Base-by-base conservation (phyloP, 1,140 invertebrate species). In the Heliconius hermathena region DNA sequence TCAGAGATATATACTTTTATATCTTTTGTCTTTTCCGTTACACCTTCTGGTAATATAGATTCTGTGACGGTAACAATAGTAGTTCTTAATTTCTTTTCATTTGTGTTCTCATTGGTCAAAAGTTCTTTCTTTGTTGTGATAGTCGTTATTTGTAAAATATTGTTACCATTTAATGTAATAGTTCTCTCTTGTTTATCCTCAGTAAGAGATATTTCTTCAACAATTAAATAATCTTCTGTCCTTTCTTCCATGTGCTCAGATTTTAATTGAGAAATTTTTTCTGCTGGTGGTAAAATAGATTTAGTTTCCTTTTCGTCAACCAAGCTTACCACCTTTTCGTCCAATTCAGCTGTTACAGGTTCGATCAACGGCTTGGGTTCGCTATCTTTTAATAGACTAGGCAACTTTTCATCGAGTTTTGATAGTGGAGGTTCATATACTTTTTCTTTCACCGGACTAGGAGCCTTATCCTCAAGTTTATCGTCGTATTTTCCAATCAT, bases 161-260 rank as follows among this genome's bases (percentile, higher is more conserved):
- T 80, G 66, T 80, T 73, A 8, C 57, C 77, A 36, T 79, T 70
- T n/a, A 82, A 16, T 18, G 33, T 52, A 76, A 79, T 66, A 36
- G 66, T 79, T 46, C 41, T 82, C 29, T 82, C 77, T 46, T 82
- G 52, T 79, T 73, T 74, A 8, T 79, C 74, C 73, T 82, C 77
- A n/a, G 73, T 52, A 9, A 71, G 33, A 1, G 81, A 73, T 1
- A 72, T 52, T 60, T 79, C 82, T 73, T 81, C 77, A 74, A 49
- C 22, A 22, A 60, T 36, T 26, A 74, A 22, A 78, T 73, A 76
- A 38, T 77, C 77, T 49, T 79, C 8, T 9, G 18, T 22, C 2
- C 3, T 60, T 9, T 60, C 54, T 60, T 22, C 54, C 49, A 52
- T 20, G 18, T 52, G 4, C 6, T 52, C 18, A 3, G n/a, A 22